Evolutionary conservation across 2,888 invertebrate species (phyloP), one percentile per base, ranked within the genome.

Genomic region (Eupithecia subfuscata): DNA sequence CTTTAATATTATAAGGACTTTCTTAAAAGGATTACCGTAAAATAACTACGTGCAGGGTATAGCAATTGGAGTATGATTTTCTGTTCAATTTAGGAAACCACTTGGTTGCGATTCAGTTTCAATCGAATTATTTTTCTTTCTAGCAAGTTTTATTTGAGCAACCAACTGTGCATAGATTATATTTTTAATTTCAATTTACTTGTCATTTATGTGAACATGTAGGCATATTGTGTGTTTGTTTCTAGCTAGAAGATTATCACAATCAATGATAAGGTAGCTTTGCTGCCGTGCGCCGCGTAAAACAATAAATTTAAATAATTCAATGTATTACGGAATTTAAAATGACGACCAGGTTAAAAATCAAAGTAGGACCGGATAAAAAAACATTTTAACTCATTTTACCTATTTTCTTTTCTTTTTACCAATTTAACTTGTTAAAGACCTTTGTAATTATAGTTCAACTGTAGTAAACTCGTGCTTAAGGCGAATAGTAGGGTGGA

Each of bases 1-100:
- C 76, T 71, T 74, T 76, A 71, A 52, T 76, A 70, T 45, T 18
- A 34, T 40, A 76, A 69, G 56, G 56, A 74, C 48, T 71, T 74
- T 74, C 43, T 73, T 71, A 64, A 74, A 71, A 74, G 76, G 71
- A 69, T 74, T 71, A 71, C 56, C 9, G 25, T 22, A 56, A 56
- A 52, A 63, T 67, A 6, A n/a, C 34, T 71, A 76, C 74, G 74
- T 74, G 71, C 56, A 25, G 37, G 48, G 40, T 40, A 64, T 64
- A 34, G 12, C 18, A 64, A 64, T 64, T 16, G 2, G 30, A 11
- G 18, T 34, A 34, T 34, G 64, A 64, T 18, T 34, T 64, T 34
- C 52, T 34, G 64, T 34, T 64, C 18, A 9, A 64, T 64, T 0
- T 64, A 1, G 18, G 11, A 34, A 34, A 64, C 2, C 5, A 11